Base-by-base conservation (phyloP, 2,113 vertebrate genomes). In the Chaenocephalus aceratus region DNA sequence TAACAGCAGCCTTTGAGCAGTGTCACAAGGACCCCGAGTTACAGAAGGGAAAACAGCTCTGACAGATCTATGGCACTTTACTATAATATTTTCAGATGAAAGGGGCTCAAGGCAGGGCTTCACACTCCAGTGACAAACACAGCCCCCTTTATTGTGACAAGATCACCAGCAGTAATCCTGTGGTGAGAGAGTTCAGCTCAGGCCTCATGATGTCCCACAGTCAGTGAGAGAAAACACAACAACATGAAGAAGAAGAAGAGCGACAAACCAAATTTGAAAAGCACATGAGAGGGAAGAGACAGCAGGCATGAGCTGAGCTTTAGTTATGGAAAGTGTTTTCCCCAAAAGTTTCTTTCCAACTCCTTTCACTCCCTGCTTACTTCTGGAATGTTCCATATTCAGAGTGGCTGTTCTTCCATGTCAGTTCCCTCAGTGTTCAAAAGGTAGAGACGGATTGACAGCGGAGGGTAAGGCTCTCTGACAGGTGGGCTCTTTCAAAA, bases 351-450 rank as follows among this genome's bases (percentile, higher is more conserved):
- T 51, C 30, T 86, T 73, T 78, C 79, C 14, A 82, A 74, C 62
- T 79, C n/a, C 5, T 74, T 8, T 8, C 7, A 67, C 72, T 78
- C 75, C 46, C 78, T 49, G 48, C 76, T 64, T 57, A 61, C 72
- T 78, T 81, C 75, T 72, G 85, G 88, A 91, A 91, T 90, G 87
- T 88, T 90, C 76, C 79, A 85, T 72, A 77, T 82, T 86, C 80
- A 86, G 69, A 79, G 76, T 10, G 73, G 49, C 59, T 61, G 70
- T 73, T 81, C 58, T 69, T 80, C 78, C 79, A 49, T 56, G 67
- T 86, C 79, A 71, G 77, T 65, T 78, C 82, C 64, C 66, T 75
- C 79, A 13, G 61, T 71, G 79, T 86, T 89, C 79, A 89, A 75
- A 75, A 76, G 63, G 51, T 15, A 73, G 51, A 46, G 46, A 58